These are phyloP conservation scores for Halcyon chelicuti DNA, from an alignment of 2,797 vertebrate species.

Conservation along the genomic window DNA sequence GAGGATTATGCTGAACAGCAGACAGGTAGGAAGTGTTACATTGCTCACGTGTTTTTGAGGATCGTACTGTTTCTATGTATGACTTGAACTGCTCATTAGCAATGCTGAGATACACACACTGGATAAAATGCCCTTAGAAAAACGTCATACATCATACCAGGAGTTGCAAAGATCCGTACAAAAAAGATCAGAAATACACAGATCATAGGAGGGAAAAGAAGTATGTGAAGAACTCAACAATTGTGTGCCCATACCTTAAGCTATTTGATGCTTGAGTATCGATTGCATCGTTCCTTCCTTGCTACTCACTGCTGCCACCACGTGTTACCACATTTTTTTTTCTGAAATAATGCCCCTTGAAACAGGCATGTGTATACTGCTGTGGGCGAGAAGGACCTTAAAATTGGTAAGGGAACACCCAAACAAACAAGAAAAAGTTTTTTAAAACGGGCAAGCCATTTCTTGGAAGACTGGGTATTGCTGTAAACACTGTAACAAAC, in stretches of 20 bases:
- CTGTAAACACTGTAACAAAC: background rate
- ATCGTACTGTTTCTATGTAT: background rate
- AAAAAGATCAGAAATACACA: background rate
- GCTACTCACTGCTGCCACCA: slow-evolving; percentile 66
- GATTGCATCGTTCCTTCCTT: background rate
- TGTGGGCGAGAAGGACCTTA: background rate
- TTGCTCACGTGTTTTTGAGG: background rate
- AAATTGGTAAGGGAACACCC: background rate
- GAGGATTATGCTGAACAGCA: background rate
- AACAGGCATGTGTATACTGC: background rate
- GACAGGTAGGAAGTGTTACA: background rate
- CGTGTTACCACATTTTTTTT: background rate
- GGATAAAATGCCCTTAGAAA: background rate
- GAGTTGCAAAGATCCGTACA: background rate
- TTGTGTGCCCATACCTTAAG: background rate
- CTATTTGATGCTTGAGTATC: background rate
- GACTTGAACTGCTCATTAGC: background rate
- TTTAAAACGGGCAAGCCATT: background rate
- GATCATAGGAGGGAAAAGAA: background rate
- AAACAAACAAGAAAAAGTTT: background rate
- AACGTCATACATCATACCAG: background rate
- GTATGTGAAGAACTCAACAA: background rate
- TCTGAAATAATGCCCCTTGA: background rate
- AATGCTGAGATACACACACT: background rate
- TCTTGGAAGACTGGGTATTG: background rate